Conservation (phyloP, 2,113 vertebrate genomes). For the Leucosticte australis region DNA sequence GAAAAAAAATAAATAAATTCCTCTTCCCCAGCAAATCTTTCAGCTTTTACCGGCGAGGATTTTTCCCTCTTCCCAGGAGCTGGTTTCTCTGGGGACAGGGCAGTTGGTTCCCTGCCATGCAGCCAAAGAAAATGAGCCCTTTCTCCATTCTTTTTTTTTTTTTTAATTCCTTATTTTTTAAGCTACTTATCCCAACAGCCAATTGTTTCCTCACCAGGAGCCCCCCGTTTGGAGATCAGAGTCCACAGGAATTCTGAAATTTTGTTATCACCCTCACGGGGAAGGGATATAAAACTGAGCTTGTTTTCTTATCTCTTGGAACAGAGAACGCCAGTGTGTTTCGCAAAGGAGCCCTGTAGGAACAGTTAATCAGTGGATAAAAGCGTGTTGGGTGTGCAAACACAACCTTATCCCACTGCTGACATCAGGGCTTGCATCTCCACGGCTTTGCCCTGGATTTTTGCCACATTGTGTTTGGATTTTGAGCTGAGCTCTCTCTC, state of each 20-base stretch:
- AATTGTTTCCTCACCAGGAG: rapidly evolving
- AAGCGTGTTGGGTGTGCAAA: background rate
- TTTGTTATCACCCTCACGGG: background rate
- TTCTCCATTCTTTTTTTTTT: background rate
- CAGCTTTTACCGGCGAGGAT: background rate
- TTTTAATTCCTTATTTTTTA: background rate
- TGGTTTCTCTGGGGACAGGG: background rate
- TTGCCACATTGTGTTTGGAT: background rate
- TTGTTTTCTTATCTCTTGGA: background rate
- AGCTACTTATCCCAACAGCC: background rate
- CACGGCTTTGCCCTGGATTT: background rate
- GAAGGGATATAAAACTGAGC: background rate
- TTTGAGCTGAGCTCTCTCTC: background rate
- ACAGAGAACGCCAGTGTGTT: background rate
- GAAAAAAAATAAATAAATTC: background rate
- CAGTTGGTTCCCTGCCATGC: background rate
- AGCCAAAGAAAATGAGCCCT: background rate
- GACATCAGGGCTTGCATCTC: background rate
- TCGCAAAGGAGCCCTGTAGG: background rate
- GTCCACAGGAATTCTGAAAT: background rate
- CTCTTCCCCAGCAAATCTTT: background rate
- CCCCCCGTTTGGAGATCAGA: background rate
- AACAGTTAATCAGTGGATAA: background rate
- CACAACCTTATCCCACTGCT: background rate
- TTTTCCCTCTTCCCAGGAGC: background rate